Conservation (phyloP, 1,140 invertebrate genomes). For the Catajapyx aquilonaris region DNA sequence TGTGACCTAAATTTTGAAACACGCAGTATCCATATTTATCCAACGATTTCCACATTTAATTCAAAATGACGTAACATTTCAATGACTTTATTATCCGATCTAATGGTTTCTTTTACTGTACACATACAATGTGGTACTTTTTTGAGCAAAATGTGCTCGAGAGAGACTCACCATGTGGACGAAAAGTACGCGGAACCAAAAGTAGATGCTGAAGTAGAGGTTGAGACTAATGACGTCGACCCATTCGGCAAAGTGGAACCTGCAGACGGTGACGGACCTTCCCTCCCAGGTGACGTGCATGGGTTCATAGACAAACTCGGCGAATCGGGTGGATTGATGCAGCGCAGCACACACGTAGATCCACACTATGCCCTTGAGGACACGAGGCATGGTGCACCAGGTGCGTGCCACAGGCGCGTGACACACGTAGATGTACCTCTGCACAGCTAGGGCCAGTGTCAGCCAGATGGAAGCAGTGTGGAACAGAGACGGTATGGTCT, state of each 20-base stretch:
- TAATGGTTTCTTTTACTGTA: too few species aligned
- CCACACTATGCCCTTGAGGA: slow-evolving; percentile 48
- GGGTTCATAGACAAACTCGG: slow-evolving; percentile 36
- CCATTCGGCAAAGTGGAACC: slow-evolving; percentile 35
- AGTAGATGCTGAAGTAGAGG: slow-evolving; percentile 61
- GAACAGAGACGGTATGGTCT: slow-evolving; percentile 55
- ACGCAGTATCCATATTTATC: too few species aligned
- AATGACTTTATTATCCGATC: too few species aligned
- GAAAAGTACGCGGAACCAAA: slow-evolving; percentile 67
- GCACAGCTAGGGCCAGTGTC: slow-evolving; percentile 63
- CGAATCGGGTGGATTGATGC: slow-evolving; percentile 56
- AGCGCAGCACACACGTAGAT: slow-evolving; percentile 51
- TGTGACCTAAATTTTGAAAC: too few species aligned
- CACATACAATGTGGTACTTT: too few species aligned
- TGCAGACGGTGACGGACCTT: slow-evolving; percentile 22
- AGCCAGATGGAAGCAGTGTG: slow-evolving; percentile 85
- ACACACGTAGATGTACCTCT: slow-evolving; percentile 76
- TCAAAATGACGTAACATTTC: too few species aligned
- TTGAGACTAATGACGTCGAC: slow-evolving; percentile 38
- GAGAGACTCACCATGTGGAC: slow-evolving; percentile 72
- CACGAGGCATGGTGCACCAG: slow-evolving; percentile 69
- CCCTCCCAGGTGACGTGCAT: slow-evolving; percentile 34
- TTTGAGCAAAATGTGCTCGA: too few species aligned
- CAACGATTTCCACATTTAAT: too few species aligned
- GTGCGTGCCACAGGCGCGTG: slow-evolving; percentile 61